Evolutionary conservation across 2,113 vertebrate genomes (phyloP).

Genomic region (Delphinus delphis): DNA sequence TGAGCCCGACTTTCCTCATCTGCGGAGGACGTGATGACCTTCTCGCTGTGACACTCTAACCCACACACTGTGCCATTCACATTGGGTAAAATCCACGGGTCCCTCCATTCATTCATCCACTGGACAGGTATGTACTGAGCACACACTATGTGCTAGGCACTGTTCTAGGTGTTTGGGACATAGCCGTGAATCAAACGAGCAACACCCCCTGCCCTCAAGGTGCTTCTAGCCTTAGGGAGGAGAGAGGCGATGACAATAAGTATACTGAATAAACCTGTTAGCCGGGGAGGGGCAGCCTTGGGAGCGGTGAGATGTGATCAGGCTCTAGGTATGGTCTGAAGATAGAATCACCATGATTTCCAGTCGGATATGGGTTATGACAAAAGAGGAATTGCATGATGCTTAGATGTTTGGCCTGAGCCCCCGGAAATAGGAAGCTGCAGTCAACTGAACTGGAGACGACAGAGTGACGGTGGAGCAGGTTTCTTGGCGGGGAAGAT

Average conservation of each 20-base stretch:
- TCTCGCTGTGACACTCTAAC: background rate
- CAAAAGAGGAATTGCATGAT: background rate
- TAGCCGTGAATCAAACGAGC: background rate
- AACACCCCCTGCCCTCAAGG: background rate
- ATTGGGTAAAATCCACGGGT: fast-evolving
- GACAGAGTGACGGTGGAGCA: too few species aligned
- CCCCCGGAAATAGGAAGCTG: background rate
- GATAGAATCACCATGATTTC: background rate
- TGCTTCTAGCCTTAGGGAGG: background rate
- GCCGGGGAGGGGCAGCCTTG: background rate
- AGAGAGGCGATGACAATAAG: fast-evolving
- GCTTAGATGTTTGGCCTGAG: background rate
- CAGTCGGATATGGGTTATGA: fast-evolving
- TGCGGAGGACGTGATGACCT: background rate
- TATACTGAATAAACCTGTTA: background rate
- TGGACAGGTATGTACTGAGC: background rate
- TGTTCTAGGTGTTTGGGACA: background rate
- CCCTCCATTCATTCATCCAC: background rate
- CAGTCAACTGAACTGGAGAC: background rate
- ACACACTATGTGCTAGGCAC: background rate
- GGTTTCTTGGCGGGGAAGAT: fast-evolving
- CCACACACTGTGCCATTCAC: background rate
- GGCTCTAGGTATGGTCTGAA: background rate
- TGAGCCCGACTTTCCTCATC: background rate
- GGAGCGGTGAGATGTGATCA: background rate